Evolutionary conservation across 2,888 invertebrate species (phyloP), one percentile per base, ranked within the genome.

Genomic region (Pedicia rivosa): DNA sequence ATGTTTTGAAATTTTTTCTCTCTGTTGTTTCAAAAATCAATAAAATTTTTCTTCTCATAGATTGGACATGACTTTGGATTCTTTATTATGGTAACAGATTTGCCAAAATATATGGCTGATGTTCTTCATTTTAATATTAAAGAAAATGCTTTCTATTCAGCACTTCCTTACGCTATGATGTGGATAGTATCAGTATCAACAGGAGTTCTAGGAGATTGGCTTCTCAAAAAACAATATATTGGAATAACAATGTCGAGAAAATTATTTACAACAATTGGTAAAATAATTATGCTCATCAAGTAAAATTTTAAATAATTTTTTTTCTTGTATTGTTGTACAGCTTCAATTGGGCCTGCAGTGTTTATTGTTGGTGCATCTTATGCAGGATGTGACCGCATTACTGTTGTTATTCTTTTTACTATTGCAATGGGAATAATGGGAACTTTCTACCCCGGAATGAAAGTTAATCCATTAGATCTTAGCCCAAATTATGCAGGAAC

Each of bases 341-440:
- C 76, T 27, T 75, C 76, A 3, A 64, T 76, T 40, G 73, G 74
- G 1, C 75, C 78, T 1, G 76, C 74, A 4, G 63, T 72, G 32
- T 74, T 75, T 44, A 71, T 78, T 56, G 68, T 78, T 37, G 62
- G 68, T 16, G 78, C 77, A 0, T 74, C 77, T 0, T 77, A 78
- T 52, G 73, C 75, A 12, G 75, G 74, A 28, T 77, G 76, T 50
- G 65, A 77, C 56, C 63, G 70, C 12, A 53, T 63, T 2, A 50
- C 67, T 1, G 75, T 74, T 2, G 72, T 77, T 2, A 57, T 65
- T 9, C 59, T 77, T 3, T 74, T 78, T 50, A 74, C 74, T 5
- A 63, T 73, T 2, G 70, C 74, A 35, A 77, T 77, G 75, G 75
- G 73, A 8, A 57, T 73, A 5, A 76, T 76, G 75, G 76, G 76